Conservation (phyloP, 2,797 vertebrate species). For the Sardinella longiceps region DNA sequence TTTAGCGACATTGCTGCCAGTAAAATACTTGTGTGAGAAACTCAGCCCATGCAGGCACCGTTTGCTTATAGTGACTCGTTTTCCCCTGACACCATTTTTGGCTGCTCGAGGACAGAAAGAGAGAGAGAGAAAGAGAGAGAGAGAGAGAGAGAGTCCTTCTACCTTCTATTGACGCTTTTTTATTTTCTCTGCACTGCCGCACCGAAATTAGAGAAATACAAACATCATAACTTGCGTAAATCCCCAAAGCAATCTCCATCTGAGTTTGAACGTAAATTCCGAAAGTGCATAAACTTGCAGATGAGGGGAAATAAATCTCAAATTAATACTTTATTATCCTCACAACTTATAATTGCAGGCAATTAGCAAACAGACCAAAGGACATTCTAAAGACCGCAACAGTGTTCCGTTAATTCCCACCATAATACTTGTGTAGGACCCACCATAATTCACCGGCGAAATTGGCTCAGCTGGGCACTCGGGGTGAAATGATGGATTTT, state of each 20-base stretch:
- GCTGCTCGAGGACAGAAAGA: background rate
- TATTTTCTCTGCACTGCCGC: constrained; percentile 32
- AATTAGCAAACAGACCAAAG: constrained; percentile 36
- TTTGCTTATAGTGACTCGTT: constrained; percentile 53
- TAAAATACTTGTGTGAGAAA: constrained; percentile 66
- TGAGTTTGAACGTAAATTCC: constrained; percentile 21
- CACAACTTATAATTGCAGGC: constrained; percentile 44
- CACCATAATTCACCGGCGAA: background rate
- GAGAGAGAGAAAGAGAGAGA: constrained; percentile 9
- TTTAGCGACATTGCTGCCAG: constrained; percentile 65
- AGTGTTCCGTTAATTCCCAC: background rate
- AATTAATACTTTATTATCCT: constrained; percentile 49
- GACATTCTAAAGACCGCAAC: background rate
- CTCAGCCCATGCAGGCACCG: constrained; percentile 36
- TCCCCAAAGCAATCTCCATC: constrained; percentile 47
- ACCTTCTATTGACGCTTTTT: constrained; percentile 43
- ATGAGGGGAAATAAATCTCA: constrained; percentile 44
- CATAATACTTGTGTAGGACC: background rate
- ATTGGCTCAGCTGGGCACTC: constrained; percentile 18
- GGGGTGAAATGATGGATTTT: background rate
- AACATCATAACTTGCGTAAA: constrained; percentile 39
- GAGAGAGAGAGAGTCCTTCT: background rate
- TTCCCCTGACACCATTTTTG: constrained; percentile 41
- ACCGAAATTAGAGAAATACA: constrained; percentile 47
- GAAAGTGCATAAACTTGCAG: constrained; percentile 28